Base-by-base conservation (phyloP, 1,140 invertebrate species). In the Drosophila truncata region DNA sequence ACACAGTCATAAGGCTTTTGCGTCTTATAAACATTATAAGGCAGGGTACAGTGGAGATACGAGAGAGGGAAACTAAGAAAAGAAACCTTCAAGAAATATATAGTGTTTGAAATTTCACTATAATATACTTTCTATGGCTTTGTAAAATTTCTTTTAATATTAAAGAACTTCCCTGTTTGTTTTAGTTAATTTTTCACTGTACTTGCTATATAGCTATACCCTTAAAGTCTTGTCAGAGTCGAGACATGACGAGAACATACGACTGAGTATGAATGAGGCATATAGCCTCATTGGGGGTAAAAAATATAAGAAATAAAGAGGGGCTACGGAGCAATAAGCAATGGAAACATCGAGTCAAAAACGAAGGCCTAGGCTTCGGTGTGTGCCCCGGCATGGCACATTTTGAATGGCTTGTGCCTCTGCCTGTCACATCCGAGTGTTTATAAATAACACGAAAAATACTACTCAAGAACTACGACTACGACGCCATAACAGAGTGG, bases 401-500 rank as follows among this genome's bases (percentile, higher is more conserved):
- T 42, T 78, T 80, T 79, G 64, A 81, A 81, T 81, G 59, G 44
- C 72, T 81, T 59, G 78, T 47, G 65, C 60, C 65, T 23, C 58
- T 57, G 75, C 77, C 69, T 77, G 73, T 77, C 74, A 77, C 74
- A 76, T 47, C 50, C 44, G 41, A 58, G 60, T 79, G 80, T 83
- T 83, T 83, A 83, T 79, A 83, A 83, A 83, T 83, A 83, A 83
- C 73, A 70, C 54, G 58, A 70, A 79, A 82, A 82, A 33, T 78
- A 82, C 80, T 82, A 82, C 59, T 82, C 61, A 77, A 69, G 59
- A 66, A 66, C 72, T 66, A 82, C 55, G 31, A 37, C 47, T 29
- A 59, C 72, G 41, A 37, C 54, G 46, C 16, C 25, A 49, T 25
- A 42, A 6, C 35, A 49, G 29, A 25, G 23, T 35, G 47, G 11